A percentile compares a stretch with the other conserved stretches of the same genome.
Conservation (phyloP, 1,140 invertebrate species). For the Papilio dardanus region DNA sequence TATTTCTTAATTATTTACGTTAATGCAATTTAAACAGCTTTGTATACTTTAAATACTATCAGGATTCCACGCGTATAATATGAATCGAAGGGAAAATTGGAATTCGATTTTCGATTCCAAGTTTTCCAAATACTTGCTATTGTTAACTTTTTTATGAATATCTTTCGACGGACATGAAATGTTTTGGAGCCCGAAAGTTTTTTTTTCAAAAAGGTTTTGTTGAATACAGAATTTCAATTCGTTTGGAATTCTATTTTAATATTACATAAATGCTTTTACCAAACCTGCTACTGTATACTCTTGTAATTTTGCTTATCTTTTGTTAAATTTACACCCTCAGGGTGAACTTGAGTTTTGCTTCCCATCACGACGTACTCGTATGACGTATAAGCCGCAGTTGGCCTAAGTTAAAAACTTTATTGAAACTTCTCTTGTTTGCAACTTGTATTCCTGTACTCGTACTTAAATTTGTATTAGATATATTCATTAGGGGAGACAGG, state of each 20-base stretch:
- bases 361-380: background rate
- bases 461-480: background rate
- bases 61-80: background rate
- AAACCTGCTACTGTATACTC: background rate
- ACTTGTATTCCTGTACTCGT: background rate
- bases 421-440: conserved; percentile 1
- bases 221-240: background rate
- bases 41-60: background rate
- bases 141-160: background rate
- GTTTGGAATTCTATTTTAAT: background rate
- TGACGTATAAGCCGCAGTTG: background rate
- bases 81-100: background rate
- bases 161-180: background rate
- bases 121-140: background rate
- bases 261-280: background rate
- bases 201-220: background rate
- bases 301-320: background rate
- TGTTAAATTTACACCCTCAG: background rate
- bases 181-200: background rate
- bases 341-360: background rate
- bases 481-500: background rate
- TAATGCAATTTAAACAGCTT: background rate
- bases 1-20: background rate
- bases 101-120: background rate
- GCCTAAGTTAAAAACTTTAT: background rate